Percentiles rank a stretch among this genome's conserved stretches.
Conservation (phyloP, 2,113 vertebrate species). For the Xenopus laevis region DNA sequence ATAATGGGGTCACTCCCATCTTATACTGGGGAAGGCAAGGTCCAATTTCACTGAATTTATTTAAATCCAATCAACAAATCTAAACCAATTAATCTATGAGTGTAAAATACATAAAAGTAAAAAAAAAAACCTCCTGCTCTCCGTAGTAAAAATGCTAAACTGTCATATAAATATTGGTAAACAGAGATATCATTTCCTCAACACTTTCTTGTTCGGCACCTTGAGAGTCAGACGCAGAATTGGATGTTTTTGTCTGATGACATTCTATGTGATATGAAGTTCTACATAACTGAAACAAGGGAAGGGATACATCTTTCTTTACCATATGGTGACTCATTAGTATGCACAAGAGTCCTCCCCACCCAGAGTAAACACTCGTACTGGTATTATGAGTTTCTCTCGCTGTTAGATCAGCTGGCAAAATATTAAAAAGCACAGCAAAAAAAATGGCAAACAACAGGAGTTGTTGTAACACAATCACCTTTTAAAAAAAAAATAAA, state of each 20-base stretch:
- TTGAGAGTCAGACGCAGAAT: neutral
- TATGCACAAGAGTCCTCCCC: neutral
- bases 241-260: slow-evolving; percentile 2
- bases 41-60: too few relatives aligned
- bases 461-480: too few relatives aligned
- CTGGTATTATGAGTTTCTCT: neutral
- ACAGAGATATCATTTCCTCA: neutral
- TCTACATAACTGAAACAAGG: neutral
- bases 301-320: neutral
- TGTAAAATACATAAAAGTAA: too few relatives aligned
- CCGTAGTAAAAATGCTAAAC: neutral
- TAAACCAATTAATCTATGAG: too few relatives aligned
- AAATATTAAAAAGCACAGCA: too few relatives aligned
- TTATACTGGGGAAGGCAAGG: too few relatives aligned
- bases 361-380: neutral
- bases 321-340: slow-evolving; percentile 7
- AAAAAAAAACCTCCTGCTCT: too few relatives aligned
- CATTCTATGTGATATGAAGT: neutral
- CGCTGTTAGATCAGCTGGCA: too few relatives aligned
- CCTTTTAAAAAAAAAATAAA: too few relatives aligned
- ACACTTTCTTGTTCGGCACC: neutral
- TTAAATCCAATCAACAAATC: too few relatives aligned
- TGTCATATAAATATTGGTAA: slow-evolving; percentile 12
- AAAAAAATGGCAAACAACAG: too few relatives aligned
- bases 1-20: too few relatives aligned